These are phyloP conservation scores for Lordiphosa mommai DNA, from an alignment of 1,140 invertebrate species.

Conservation along the genomic window DNA sequence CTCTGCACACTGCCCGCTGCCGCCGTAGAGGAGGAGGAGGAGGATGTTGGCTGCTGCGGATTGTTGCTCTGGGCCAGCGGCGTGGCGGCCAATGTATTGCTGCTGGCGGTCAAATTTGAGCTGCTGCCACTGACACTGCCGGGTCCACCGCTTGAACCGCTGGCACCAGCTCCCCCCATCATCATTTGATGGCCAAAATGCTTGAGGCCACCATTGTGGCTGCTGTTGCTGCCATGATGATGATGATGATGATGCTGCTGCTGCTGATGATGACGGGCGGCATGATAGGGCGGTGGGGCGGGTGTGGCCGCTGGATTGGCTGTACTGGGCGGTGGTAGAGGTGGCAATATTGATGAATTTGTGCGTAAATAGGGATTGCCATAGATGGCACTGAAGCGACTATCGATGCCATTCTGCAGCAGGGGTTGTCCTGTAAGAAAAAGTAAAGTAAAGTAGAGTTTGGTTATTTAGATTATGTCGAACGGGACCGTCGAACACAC, in stretches of 20 bases:
- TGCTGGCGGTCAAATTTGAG: constrained; percentile 75
- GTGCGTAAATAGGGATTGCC: constrained; percentile 92
- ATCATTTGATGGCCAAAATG: constrained; percentile 33
- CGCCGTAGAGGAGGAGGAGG: constrained; percentile 4
- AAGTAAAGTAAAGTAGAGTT: neutral
- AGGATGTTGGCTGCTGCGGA: constrained; percentile 1
- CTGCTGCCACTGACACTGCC: constrained; percentile 75
- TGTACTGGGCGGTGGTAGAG: constrained; percentile 80
- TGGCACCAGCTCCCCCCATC: constrained; percentile 3
- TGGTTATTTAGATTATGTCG: neutral
- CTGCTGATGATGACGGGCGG: constrained; percentile 51
- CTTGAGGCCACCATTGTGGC: constrained; percentile 50
- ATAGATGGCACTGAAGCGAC: constrained; percentile 92
- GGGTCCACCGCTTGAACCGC: constrained; percentile 16
- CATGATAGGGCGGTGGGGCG: constrained; percentile 87
- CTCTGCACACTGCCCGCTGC: constrained; percentile 20
- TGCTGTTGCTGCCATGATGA: constrained; percentile 33
- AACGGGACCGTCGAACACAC: no score
- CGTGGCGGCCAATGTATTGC: constrained; percentile 74
- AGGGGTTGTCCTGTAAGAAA: constrained; percentile 80
- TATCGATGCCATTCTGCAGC: constrained; percentile 85
- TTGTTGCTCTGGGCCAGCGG: constrained; percentile 42
- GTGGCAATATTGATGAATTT: constrained; percentile 80
- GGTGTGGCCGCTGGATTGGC: constrained; percentile 89
- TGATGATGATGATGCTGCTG: constrained; percentile 62